phyloP scores from a whole-genome alignment of 1,140 invertebrate genomes.

The Dermatophagoides farinae region DNA sequence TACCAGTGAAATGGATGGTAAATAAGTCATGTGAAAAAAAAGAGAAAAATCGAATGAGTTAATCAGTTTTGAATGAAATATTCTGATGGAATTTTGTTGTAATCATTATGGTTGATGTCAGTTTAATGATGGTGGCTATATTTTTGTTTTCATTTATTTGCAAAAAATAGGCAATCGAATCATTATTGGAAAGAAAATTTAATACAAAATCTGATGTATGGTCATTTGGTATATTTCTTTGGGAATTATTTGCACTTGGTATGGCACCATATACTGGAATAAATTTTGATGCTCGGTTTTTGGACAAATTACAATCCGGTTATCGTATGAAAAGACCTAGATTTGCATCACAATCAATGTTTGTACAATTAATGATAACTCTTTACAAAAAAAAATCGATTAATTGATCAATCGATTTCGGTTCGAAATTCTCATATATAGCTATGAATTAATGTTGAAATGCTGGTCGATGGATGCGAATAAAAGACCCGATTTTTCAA shows the following conservation, averaged over 20 bases:
- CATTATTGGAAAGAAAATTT: conserved; percentile 76
- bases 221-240: conserved; percentile 76
- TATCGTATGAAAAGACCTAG: conserved; percentile 47
- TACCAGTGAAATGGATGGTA: conserved; percentile 97
- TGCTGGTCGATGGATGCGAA: conserved; percentile 56
- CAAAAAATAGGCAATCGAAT: conserved; percentile 63
- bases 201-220: conserved; percentile 90
- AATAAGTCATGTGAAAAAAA: too few relatives aligned
- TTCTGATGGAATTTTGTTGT: too few relatives aligned
- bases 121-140: not conserved
- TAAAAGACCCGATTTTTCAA: conserved; percentile 46
- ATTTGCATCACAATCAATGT: conserved; percentile 38
- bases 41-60: too few relatives aligned
- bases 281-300: conserved; percentile 43
- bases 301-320: not conserved
- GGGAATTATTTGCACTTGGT: conserved; percentile 87
- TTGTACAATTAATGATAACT: conserved; percentile 16
- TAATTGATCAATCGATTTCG: not conserved
- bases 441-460: conserved; percentile 52
- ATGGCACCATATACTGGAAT: conserved; percentile 74
- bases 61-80: too few relatives aligned
- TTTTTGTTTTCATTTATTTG: not conserved
- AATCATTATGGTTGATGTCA: not conserved
- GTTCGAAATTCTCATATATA: conserved; percentile 31
- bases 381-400: not conserved